Percentiles rank a stretch among this genome's conserved stretches.
Conservation (phyloP, 2,888 invertebrate species). For the Oscheius sp. region DNA sequence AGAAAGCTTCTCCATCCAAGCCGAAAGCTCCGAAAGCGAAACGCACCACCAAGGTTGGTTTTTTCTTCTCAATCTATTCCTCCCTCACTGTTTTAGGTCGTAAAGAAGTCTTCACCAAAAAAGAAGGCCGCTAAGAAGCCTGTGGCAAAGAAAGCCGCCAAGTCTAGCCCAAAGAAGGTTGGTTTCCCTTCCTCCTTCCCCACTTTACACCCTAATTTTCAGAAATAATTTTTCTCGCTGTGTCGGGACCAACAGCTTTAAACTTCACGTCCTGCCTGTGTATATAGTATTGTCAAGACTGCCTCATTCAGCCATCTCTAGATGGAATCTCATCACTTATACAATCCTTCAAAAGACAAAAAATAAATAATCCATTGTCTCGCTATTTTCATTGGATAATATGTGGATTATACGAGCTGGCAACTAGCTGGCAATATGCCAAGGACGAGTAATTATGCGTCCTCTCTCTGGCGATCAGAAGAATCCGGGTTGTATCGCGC, state of each 20-base stretch:
- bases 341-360: background rate
- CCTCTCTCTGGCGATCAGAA: no score
- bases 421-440: background rate
- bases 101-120: conserved; percentile 21
- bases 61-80: background rate
- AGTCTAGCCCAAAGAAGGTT: conserved; percentile 17
- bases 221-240: conserved; percentile 4
- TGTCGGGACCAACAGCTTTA: background rate
- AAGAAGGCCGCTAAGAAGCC: conserved; percentile 22
- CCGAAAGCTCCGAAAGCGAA: conserved; percentile 29
- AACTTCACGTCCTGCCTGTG: conserved; percentile 10
- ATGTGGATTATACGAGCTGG: no score
- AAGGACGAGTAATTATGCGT: no score
- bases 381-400: background rate
- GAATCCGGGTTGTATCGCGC: background rate
- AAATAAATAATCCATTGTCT: background rate
- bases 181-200: background rate
- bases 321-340: conserved; percentile 3
- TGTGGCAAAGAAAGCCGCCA: conserved; percentile 8
- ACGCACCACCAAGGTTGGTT: conserved; percentile 22
- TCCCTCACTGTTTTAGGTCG: conserved; percentile 15
- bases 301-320: conserved; percentile 3
- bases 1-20: conserved; percentile 21
- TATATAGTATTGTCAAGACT: conserved; percentile 7
- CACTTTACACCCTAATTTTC: background rate